Evolutionary conservation across 2,797 vertebrate species (phyloP).

Genomic region (Momotus momota): DNA sequence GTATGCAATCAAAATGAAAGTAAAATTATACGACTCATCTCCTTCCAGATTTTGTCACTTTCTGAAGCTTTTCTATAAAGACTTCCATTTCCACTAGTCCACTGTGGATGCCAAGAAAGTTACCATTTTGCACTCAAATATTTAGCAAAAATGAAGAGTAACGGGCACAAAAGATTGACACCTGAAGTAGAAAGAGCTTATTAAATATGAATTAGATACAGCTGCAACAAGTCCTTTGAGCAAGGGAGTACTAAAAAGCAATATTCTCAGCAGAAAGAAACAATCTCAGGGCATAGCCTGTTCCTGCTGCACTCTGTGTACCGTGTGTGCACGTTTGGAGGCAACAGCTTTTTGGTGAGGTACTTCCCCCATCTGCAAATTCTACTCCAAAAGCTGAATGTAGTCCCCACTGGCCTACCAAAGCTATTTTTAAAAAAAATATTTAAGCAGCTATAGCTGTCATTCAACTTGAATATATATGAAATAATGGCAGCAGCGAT

Average conservation of each 20-base stretch:
- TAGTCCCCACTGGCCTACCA: not conserved
- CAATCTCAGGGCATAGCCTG: not conserved
- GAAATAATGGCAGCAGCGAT: not conserved
- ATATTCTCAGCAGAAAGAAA: conserved; percentile 23
- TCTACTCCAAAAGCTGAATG: not conserved
- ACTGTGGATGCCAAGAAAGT: not conserved
- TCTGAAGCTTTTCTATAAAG: not conserved
- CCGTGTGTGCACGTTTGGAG: not conserved
- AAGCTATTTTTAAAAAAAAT: not conserved
- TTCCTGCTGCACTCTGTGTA: not conserved
- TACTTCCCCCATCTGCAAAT: not conserved
- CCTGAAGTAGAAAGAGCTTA: conserved; percentile 54
- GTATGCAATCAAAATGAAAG: not conserved
- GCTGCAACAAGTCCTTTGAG: conserved; percentile 34
- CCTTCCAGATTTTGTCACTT: not conserved
- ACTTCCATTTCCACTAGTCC: not conserved
- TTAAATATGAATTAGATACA: conserved; percentile 70
- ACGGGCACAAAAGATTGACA: conserved; percentile 36
- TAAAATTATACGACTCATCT: not conserved
- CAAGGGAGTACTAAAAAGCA: conserved; percentile 44
- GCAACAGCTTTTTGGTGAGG: not conserved
- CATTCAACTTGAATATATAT: not conserved
- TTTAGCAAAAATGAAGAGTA: conserved; percentile 56
- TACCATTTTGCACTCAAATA: conserved; percentile 4
- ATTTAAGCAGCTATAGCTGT: not conserved